Conservation (phyloP, 2,888 invertebrate genomes). For the Chesias legatella region DNA sequence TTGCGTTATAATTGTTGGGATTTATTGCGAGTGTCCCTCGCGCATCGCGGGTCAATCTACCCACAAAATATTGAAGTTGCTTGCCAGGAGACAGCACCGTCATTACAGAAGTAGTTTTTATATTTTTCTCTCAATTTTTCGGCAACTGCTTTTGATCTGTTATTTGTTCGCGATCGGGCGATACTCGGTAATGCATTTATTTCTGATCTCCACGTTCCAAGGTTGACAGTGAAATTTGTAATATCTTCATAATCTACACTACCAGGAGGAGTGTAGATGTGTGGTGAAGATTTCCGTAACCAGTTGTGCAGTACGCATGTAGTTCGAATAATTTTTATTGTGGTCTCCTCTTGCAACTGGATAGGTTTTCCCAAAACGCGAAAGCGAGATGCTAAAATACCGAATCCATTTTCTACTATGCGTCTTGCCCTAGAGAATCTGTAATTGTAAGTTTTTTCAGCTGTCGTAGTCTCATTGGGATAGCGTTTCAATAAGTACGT, state of each 20-base stretch:
- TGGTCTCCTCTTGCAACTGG: constrained; percentile 11
- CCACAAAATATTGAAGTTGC: no score
- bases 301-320: constrained; percentile 17
- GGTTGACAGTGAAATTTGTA: constrained; percentile 13
- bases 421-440: constrained; percentile 15
- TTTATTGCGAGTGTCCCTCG: no score
- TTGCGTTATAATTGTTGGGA: no score
- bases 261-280: constrained; percentile 14
- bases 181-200: constrained; percentile 19
- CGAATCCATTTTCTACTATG: constrained; percentile 14
- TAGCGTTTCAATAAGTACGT: constrained; percentile 12
- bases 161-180: constrained; percentile 16
- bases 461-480: constrained; percentile 10
- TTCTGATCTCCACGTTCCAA: constrained; percentile 18
- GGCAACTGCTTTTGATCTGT: constrained; percentile 16
- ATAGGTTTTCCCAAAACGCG: constrained; percentile 19
- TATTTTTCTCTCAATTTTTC: constrained; percentile 19
- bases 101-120: constrained; percentile 19
- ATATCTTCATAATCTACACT: constrained; percentile 20
- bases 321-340: constrained; percentile 13
- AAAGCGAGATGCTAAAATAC: constrained; percentile 18
- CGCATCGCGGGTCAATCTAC: no score
- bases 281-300: constrained; percentile 12
- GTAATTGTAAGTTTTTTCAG: constrained; percentile 17
- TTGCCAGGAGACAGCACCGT: constrained; percentile 21